Evolutionary conservation across 1,140 invertebrate species (phyloP), one percentile per base, ranked within the genome.

Genomic region (Drosophila miranda): DNA sequence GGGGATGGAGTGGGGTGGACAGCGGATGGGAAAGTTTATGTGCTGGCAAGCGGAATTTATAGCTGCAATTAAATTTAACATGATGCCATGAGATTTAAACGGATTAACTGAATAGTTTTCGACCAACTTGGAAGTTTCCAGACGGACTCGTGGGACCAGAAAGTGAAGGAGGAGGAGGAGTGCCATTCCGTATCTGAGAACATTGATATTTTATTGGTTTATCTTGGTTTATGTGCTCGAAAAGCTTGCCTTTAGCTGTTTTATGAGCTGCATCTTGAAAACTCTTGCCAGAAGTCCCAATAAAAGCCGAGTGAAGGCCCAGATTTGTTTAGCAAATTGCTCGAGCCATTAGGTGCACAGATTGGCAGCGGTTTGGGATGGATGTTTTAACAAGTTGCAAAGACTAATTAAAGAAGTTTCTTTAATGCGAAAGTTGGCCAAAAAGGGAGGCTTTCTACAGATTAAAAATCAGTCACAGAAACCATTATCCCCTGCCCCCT

Each of bases 31-130:
- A 74, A 83, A 84, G 67, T 86, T 84, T 84, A 84, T 84, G 77
- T 62, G 73, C 53, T 63, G 68, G 57, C 54, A 51, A 61, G 59
- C 30, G 48, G 79, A 86, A 86, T 86, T 86, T 86, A 86, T 87
- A 60, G 82, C 82, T 75, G 78, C 82, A 86, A 86, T 86, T 86
- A 86, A 86, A 87, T 86, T 81, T 77, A 87, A 86, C 81, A 86
- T 74, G 81, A 86, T 86, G 71, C 62, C 72, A 80, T 76, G 81
- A 73, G 81, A 80, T 86, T 83, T 86, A 76, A 83, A 59, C 81
- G 81, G 76, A 83, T 86, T 83, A 83, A 76, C 76, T 83, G 76
- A 86, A 86, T 86, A 84, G 81, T 86, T 84, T 69, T 60, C 54
- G 61, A 63, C 52, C 73, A 50, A 51, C 68, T 66, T 75, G 53